These are phyloP conservation scores for Scylla paramamosain DNA, from an alignment of 1,140 invertebrate species.

Conservation along the genomic window DNA sequence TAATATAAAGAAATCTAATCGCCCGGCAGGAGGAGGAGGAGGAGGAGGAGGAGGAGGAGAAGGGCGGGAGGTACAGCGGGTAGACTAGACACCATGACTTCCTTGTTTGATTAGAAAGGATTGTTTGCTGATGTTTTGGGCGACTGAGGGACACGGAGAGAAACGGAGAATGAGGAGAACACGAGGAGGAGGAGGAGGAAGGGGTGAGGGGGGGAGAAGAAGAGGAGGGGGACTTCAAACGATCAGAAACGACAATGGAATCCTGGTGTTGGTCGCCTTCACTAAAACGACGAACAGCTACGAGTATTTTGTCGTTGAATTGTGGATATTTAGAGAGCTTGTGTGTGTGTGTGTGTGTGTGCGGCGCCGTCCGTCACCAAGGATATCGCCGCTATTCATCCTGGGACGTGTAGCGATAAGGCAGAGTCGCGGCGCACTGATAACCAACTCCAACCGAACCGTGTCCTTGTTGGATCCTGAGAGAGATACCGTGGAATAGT, in stretches of 20 bases:
- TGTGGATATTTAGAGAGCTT: too few species aligned
- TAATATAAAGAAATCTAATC: background rate
- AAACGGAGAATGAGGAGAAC: background rate
- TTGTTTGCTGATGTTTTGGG: slow-evolving; percentile 1
- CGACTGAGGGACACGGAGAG: background rate
- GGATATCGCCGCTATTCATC: background rate
- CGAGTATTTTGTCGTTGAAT: too few species aligned
- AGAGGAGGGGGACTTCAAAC: background rate
- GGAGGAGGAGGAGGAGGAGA: background rate
- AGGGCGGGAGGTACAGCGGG: background rate
- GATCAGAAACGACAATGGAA: background rate
- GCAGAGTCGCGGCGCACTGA: background rate
- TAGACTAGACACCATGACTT: background rate
- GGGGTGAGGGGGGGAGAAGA: background rate
- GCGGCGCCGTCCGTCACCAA: background rate
- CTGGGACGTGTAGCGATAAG: background rate
- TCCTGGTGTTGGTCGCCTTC: too few species aligned
- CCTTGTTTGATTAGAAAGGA: background rate
- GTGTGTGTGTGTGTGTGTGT: background rate
- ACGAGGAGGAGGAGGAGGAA: background rate
- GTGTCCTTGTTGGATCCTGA: slow-evolving; percentile 2
- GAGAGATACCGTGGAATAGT: background rate
- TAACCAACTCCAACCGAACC: background rate
- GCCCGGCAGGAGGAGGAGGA: background rate
- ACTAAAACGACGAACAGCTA: too few species aligned